Evolutionary conservation across 2,797 vertebrate species (phyloP), one percentile per base, ranked within the genome.

Genomic region (Dipus sagitta): DNA sequence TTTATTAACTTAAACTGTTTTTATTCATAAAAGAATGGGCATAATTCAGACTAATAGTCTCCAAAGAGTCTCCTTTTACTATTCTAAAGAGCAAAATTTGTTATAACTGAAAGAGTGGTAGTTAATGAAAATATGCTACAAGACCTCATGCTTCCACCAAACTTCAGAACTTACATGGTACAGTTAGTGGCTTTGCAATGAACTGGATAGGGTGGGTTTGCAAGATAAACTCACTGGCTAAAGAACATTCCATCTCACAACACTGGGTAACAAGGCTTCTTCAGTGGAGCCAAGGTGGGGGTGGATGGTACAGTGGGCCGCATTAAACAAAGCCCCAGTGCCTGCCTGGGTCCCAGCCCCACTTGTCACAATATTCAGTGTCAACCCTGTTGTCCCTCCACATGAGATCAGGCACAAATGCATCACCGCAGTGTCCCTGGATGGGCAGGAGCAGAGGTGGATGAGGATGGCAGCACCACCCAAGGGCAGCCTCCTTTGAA

Each of bases 1-100:
- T 93, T 81, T 67, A 94, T 75, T 88, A 88, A 85, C 28, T 81
- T 90, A 30, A n/a, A 8, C 42, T 65, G 30, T 52, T 94, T 92
- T 85, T 75, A 54, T 70, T 94, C 68, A 13, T 67, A 60, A 94
- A 93, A 76, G 64, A 91, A 79, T 13, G 13, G 89, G 65, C 9
- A 68, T 38, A 87, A 58, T 60, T 9, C 34, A 74, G n/a, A 71
- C 32, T 65, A 30, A 68, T 1, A 64, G 1, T 67, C 67, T 42
- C 58, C 64, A 30, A 30, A 77, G 82, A 78, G 47, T 52, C 15
- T 14, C 26, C 47, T 26, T 58, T 80, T 42, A n/a, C 67, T 86
- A 32, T 47, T 71, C 60, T 26, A 1, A 6, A 85, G 26, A 89
- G 32, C 67, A 65, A 77, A 92, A 78, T 34, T 20, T 38, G 75